Base-by-base conservation (phyloP, 2,113 vertebrate genomes). In the Tyto alba region DNA sequence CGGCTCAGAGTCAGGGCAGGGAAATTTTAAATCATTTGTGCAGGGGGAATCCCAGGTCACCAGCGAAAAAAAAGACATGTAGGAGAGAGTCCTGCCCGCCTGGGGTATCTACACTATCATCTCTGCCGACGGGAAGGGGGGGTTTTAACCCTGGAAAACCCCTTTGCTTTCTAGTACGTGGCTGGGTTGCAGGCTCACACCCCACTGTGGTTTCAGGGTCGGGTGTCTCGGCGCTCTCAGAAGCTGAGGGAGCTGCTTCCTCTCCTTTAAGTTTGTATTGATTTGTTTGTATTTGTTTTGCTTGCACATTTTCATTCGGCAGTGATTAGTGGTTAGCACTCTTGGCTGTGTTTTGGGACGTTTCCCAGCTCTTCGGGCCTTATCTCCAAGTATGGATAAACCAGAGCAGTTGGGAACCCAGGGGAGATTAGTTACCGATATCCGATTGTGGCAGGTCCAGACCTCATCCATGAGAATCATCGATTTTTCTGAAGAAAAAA, bases 251-350 rank as follows among this genome's bases (percentile, higher is more conserved):
- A 74, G 79, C 80, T 41, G 48, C 68, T 93, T 93, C 73, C 80
- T 81, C 17, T 56, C 62, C 77, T 68, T 47, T 82, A 69, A 66
- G 48, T 82, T 72, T 75, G 19, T 94, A 90, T 96, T 13, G 96
- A 95, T 95, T 76, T 78, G 88, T 93, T 93, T 95, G 89, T 81
- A 18, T 93, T 96, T 83, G 74, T 94, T 94, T 89, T 2, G 0
- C 71, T 90, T 47, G 50, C 2, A 0, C 10, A 2, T 64, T 92
- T 86, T 79, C 62, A n/a, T 67, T 84, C 18, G 1, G 53, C 69
- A 32, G 73, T 5, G 2, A 77, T 45, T 55, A 86, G 92, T 0
- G 29, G 68, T 59, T 69, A 78, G 62, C 2, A 4, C 43, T 76
- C 67, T 30, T 60, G 59, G 25, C 41, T 57, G 57, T 72, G 48